Conservation (phyloP, 2,797 vertebrate genomes). For the Clarias platycephalus region DNA sequence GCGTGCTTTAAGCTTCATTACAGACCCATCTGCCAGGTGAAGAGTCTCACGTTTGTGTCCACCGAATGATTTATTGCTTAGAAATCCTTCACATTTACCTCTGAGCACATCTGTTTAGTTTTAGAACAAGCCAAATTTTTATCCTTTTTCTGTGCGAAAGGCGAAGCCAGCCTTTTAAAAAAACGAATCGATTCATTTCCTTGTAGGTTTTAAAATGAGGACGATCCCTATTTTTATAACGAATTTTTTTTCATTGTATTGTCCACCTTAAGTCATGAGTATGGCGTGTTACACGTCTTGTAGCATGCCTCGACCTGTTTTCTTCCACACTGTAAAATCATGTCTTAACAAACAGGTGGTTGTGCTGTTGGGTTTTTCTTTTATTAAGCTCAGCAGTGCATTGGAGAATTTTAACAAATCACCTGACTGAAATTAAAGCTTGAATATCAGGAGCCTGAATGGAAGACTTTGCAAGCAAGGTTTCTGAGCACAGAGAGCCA, state of each 20-base stretch:
- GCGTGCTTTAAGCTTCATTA: constrained; percentile 71
- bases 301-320: not conserved
- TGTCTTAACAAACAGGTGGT: not conserved
- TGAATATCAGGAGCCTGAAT: not conserved
- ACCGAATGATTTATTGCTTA: constrained; percentile 60
- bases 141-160: not conserved
- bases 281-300: not conserved
- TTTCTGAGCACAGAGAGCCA: not conserved
- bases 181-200: not conserved
- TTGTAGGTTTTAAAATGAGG: not conserved
- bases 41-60: constrained; percentile 68
- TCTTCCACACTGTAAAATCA: not conserved
- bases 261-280: no score
- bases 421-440: not conserved
- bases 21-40: constrained; percentile 64
- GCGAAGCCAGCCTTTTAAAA: not conserved
- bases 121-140: not conserved
- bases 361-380: not conserved
- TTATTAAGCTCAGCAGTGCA: not conserved
- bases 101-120: not conserved
- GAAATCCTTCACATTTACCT: constrained; percentile 59
- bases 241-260: no score
- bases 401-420: not conserved
- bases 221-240: no score
- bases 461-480: not conserved